These are phyloP conservation scores for Lamproptera curius DNA, from an alignment of 2,888 invertebrate genomes.

Conservation along the genomic window DNA sequence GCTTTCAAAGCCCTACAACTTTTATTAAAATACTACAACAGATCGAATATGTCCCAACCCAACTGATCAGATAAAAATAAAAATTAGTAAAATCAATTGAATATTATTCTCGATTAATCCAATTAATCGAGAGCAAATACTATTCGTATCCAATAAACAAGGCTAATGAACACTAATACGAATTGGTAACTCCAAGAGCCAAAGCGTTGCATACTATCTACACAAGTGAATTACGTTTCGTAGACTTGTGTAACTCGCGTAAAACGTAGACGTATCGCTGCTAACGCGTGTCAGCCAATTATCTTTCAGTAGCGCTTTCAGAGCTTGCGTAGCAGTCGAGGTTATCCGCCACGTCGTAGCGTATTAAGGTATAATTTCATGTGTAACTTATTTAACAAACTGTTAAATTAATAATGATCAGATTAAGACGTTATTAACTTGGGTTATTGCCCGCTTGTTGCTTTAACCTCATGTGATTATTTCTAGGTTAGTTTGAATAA, in stretches of 20 bases:
- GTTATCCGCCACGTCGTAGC: constrained; percentile 17
- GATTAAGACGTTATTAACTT: constrained; percentile 13
- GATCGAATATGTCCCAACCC: no score
- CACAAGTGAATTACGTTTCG: constrained; percentile 62
- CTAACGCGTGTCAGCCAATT: constrained; percentile 59
- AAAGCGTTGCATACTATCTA: constrained; percentile 16
- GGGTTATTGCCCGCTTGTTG: no score
- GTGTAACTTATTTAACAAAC: constrained; percentile 16
- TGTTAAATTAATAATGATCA: constrained; percentile 16
- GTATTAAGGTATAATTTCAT: constrained; percentile 3
- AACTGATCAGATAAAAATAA: no score
- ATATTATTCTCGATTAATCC: neutral
- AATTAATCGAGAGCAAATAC: constrained; percentile 4
- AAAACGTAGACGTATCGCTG: constrained; percentile 61
- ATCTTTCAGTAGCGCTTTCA: constrained; percentile 39
- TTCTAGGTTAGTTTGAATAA: no score
- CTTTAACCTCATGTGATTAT: no score
- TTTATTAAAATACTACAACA: no score
- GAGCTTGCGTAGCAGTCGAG: no score
- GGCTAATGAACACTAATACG: constrained; percentile 12
- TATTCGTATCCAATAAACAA: constrained; percentile 6
- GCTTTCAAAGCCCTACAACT: no score
- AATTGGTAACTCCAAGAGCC: constrained; percentile 5
- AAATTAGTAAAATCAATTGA: no score
- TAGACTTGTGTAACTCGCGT: constrained; percentile 71